Base-by-base conservation (phyloP, 1,140 invertebrate species). In the Oryctes rhinoceros region DNA sequence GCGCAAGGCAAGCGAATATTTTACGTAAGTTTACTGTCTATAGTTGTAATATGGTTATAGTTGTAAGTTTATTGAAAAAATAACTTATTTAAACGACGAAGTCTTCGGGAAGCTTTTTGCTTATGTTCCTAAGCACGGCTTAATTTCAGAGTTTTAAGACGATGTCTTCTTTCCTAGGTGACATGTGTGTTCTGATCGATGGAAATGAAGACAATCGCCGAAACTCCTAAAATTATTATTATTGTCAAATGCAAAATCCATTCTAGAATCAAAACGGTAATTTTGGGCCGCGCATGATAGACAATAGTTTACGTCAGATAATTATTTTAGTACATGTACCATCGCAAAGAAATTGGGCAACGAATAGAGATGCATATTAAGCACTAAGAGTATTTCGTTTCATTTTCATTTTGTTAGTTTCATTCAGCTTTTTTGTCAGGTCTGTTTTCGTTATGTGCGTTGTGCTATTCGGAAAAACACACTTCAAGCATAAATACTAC, bases 131-230 rank as follows among this genome's bases (percentile, higher is more conserved):
- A 18, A 11, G 74, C 74, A 76, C 37, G 44, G 74, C 74, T 76
- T 76, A 35, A 67, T 67, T 48, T 37, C 71, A 53, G 80, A 75
- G 80, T 81, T 78, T 84, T 84, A 85, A 85, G 85, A 84, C 83
- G 82, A 79, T 87, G 83, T 87, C 85, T 85, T 86, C 84, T 86
- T 90, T 89, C 90, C 89, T 90, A 92, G 91, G 91, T 92, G 91
- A 92, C 90, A 92, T 91, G 89, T 91, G 90, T 88, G 90, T 90
- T 88, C 90, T 92, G 87, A 91, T 91, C 89, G 90, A 90, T 88
- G 89, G 89, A 88, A 90, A 90, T 88, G 91, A 91, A 89, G 90
- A 90, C 88, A 88, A 84, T 83, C 85, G 85, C 83, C 86, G 85
- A 85, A 84, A 85, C 83, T 87, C 84, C 80, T 86, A 84, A 86